Evolutionary conservation across 2,113 vertebrate species (phyloP), one percentile per base, ranked within the genome.

Genomic region (Thermophis baileyi): DNA sequence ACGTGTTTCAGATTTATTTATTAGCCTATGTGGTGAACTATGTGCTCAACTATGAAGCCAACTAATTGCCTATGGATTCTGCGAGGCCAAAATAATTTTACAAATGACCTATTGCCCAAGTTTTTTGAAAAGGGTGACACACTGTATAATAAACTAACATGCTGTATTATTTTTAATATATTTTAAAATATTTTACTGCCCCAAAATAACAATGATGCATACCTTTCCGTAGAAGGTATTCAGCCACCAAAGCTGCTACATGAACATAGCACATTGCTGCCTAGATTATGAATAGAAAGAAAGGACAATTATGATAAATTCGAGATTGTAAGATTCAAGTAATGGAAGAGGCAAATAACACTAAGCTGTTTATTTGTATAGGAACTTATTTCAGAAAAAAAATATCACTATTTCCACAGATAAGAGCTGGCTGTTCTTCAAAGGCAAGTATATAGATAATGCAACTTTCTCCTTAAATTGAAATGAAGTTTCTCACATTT

Each of bases 221-320:
- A 99, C 99, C 99, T 98, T 99, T 99, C 94, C 99, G 97, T 54
- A 98, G 98, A 94, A 99, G 98, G 94, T 99, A 99, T 92, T 99
- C 99, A 91, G 99, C 98, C 94, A 99, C 99, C 74, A 99, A 97
- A 1, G 99, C 99, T 95, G 99, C 98, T 69, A 99, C 99, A 0
- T 99, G 99, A 87, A 99, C 98, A 12, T 99, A 99, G 94, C 99
- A 99, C 99, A 99, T 99, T 81, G 99, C 99, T 0, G 99, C 99
- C 99, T 99, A 96, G 93, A 94, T 96, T 93, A 96, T n/a, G 94
- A 95, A 35, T 35, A 60, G 95, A 95, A 94, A 47, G 3, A 93
- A 89, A 88, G 0, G 3, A 18, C 49, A 91, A 11, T 51, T 91
- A 10, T n/a, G 69, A 44, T 69, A 46, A 51, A n/a, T 69, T 87